A percentile compares a stretch with the other conserved stretches of the same genome.
Evolutionary conservation across 2,797 vertebrate genomes (phyloP).

Genomic region (Dryobates pubescens): DNA sequence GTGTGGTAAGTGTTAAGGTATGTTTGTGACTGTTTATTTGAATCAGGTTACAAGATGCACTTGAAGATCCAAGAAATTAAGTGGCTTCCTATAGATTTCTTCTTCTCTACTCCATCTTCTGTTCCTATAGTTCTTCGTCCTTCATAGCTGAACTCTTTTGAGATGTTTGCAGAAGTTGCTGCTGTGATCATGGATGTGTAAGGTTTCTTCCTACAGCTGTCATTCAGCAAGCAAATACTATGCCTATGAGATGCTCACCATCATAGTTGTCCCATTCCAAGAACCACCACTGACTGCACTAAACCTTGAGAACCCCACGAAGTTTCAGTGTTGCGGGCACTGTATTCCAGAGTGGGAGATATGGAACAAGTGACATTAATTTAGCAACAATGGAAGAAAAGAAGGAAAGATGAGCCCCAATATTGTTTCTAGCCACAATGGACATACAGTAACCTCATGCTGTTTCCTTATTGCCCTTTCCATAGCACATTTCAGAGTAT

Average conservation of each 20-base stretch:
- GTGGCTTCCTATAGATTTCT: not conserved
- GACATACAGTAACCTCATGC: not conserved
- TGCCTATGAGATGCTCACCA: not conserved
- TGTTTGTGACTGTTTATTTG: not conserved
- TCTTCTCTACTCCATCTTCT: not conserved
- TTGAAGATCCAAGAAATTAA: not conserved
- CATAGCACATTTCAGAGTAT: not conserved
- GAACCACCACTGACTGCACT: not conserved
- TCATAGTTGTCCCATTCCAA: not conserved
- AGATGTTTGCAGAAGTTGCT: not conserved
- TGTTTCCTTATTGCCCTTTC: not conserved
- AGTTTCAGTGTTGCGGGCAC: too few species aligned
- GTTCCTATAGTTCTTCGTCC: not conserved
- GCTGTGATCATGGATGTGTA: not conserved
- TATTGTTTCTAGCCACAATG: not conserved
- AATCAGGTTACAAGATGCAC: not conserved
- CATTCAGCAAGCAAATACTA: not conserved
- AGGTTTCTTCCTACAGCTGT: not conserved
- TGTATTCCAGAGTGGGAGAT: not conserved
- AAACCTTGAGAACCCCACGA: not conserved
- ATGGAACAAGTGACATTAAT: not conserved
- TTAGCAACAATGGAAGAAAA: not conserved
- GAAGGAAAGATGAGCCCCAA: not conserved
- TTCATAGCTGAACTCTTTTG: not conserved
- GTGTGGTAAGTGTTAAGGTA: not conserved